A percentile compares a stretch with the other conserved stretches of the same genome.
These are phyloP conservation scores for Oxytorus armatus DNA, from an alignment of 2,888 invertebrate species.

Conservation along the genomic window DNA sequence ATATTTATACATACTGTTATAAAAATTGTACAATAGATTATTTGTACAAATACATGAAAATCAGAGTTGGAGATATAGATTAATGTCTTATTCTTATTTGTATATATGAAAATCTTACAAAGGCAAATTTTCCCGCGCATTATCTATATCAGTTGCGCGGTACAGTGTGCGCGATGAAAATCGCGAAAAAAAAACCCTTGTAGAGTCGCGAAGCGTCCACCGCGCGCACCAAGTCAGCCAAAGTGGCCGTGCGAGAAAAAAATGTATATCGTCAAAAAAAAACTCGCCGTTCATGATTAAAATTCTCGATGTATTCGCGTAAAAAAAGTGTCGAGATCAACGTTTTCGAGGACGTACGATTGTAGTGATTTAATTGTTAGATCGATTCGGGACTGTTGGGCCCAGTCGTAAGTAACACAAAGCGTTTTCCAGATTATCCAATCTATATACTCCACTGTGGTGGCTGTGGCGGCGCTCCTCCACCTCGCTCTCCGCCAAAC, in stretches of 20 bases:
- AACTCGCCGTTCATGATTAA: slow-evolving; percentile 54
- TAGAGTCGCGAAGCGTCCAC: too few species aligned
- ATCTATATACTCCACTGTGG: neutral
- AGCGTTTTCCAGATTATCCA: neutral
- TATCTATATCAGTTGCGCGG: too few species aligned
- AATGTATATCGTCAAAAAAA: slow-evolving; percentile 69
- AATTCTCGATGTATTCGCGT: slow-evolving; percentile 63
- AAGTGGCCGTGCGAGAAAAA: neutral
- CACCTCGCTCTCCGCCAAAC: slow-evolving; percentile 70
- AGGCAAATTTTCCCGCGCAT: too few species aligned
- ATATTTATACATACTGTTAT: too few species aligned
- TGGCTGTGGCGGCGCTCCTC: slow-evolving; percentile 28
- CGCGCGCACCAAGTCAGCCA: too few species aligned
- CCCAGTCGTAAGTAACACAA: slow-evolving; percentile 31
- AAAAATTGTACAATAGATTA: too few species aligned
- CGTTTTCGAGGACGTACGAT: slow-evolving; percentile 12
- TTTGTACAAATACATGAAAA: too few species aligned
- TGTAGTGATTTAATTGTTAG: slow-evolving; percentile 8
- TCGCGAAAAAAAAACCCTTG: too few species aligned
- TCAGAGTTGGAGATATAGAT: too few species aligned
- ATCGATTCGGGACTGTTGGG: slow-evolving; percentile 20
- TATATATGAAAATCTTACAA: too few species aligned
- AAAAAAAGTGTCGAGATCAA: slow-evolving; percentile 47
- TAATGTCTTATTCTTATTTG: too few species aligned
- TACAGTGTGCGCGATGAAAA: too few species aligned